These are phyloP conservation scores for Pedionomus torquatus DNA, from an alignment of 2,113 vertebrate species.

Conservation along the genomic window DNA sequence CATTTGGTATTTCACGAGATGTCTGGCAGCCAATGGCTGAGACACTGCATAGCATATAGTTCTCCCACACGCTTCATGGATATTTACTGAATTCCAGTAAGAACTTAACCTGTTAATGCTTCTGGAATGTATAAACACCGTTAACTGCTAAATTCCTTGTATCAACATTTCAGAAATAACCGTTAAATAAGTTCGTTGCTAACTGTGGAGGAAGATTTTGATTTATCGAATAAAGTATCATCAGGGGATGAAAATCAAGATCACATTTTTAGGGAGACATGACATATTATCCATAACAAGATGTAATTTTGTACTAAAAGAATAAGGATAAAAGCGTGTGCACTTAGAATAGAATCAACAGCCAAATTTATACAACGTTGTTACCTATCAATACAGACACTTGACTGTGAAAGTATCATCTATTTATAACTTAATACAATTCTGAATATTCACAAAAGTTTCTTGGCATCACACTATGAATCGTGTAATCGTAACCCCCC, in stretches of 20 bases:
- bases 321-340: background rate
- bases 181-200: background rate
- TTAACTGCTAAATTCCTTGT: constrained; percentile 45
- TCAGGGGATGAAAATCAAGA: constrained; percentile 27
- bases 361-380: background rate
- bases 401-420: background rate
- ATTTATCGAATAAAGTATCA: constrained; percentile 6
- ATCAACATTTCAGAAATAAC: constrained; percentile 41
- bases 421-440: background rate
- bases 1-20: constrained; percentile 64
- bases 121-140: constrained; percentile 78
- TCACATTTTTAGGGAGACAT: constrained; percentile 20
- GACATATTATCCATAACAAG: background rate
- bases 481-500: background rate
- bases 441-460: background rate
- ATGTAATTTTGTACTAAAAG: constrained; percentile 23
- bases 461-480: background rate
- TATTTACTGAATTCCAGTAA: constrained; percentile 66
- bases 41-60: background rate
- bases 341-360: background rate
- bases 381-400: background rate
- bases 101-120: constrained; percentile 70
- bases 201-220: constrained; percentile 22
- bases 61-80: constrained; percentile 46
- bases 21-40: constrained; percentile 53